Base-by-base conservation (phyloP, 2,888 invertebrate genomes). In the Trichogramma evanescens region DNA sequence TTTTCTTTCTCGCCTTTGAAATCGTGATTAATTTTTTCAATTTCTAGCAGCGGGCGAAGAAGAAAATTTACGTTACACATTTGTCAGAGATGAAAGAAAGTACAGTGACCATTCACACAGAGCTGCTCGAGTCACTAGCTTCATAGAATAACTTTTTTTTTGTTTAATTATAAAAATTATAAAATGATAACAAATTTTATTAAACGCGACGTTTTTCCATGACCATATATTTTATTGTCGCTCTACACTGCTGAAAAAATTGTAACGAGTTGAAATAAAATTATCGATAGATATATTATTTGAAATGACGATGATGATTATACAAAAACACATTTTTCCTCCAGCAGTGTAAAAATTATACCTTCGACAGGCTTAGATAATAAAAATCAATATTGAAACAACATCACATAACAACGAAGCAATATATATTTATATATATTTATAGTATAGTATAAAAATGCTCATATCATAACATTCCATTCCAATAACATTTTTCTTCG, bases 301-400 rank as follows among this genome's bases (percentile, higher is more conserved):
- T 50, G 50, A 51, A 40, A n/a, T 50, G 52, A 49, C 41, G 50
- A 45, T 40, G 44, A 51, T 43, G 55, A 55, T 50, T 50, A 39
- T 44, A 51, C 13, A 46, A 46, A 55, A 55, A 46, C 42, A 42
- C 44, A 51, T 44, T 6, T 56, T 39, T 60, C 40, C 41, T 57
- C 61, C 54, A 61, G 61, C 56, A 61, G 54, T 46, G 51, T 58
- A 54, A 57, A 54, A 52, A 43, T 59, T 9, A 60, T 56, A 56
- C 38, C 42, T 43, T 48, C 13, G 45, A 57, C 48, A 26, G 1
- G 26, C 26, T 26, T 26, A 26, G 26, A 13, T 52, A 40, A 51
- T 61, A 61, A 57, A 50, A 57, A 45, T 54, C 41, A 44, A 54
- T 26, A 26, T 26, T 26, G 26, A 26, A 26, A 26, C 26, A 26